phyloP scores from a whole-genome alignment of 2,888 invertebrate species.

The Chydorus sphaericus region DNA sequence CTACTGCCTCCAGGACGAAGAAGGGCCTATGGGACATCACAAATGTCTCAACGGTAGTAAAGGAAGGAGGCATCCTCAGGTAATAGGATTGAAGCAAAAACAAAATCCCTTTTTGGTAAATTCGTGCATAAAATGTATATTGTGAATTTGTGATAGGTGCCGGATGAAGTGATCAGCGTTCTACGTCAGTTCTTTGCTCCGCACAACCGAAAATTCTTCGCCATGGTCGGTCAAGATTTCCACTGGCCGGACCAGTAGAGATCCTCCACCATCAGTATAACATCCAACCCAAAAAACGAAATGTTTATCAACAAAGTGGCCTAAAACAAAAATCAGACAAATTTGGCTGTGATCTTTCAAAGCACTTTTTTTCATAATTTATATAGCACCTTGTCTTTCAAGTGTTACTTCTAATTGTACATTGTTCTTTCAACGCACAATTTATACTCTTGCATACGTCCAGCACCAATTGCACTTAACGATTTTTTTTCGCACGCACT shows the following conservation, averaged over 20 bases:
- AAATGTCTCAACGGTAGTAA: conserved; percentile 67
- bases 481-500: too few relatives aligned
- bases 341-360: conserved; percentile 1
- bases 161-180: conserved; percentile 52
- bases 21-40: conserved; percentile 29
- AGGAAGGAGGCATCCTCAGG: conserved; percentile 60
- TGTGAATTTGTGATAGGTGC: neutral
- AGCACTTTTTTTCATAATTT: too few relatives aligned
- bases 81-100: neutral
- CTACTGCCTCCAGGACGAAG: conserved; percentile 46
- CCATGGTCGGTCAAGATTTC: conserved; percentile 79
- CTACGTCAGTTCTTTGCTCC: conserved; percentile 74
- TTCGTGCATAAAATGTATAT: neutral
- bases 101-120: neutral
- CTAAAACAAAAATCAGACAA: too few relatives aligned
- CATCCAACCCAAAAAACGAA: neutral
- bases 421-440: too few relatives aligned
- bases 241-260: conserved; percentile 61
- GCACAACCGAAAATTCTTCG: conserved; percentile 82
- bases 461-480: too few relatives aligned
- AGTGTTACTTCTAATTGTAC: too few relatives aligned
- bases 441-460: too few relatives aligned
- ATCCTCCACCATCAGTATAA: neutral
- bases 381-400: too few relatives aligned
- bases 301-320: neutral